phyloP scores from a whole-genome alignment of 2,113 vertebrate genomes.

The Zootoca vivipara region DNA sequence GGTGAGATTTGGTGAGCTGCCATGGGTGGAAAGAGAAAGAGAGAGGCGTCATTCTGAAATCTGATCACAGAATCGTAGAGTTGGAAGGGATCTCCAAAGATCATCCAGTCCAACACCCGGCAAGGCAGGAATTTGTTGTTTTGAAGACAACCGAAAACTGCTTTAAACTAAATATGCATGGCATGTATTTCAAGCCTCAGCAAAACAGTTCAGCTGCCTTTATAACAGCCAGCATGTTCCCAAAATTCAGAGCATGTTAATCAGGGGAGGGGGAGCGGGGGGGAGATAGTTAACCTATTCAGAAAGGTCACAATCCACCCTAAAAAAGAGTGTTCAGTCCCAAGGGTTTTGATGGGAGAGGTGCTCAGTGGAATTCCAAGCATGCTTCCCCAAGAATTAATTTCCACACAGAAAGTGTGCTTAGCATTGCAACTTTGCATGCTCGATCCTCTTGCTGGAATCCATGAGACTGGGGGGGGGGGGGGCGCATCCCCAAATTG shows the following conservation, averaged over 20 bases:
- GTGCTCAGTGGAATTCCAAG: neutral
- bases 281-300: neutral
- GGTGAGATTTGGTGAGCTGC: slow-evolving; percentile 96
- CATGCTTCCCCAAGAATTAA: neutral
- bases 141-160: neutral
- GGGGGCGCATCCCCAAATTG: neutral
- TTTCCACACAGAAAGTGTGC: neutral
- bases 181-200: fast-evolving
- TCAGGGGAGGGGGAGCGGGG: neutral
- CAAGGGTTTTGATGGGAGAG: neutral
- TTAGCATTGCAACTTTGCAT: neutral
- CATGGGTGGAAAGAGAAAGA: slow-evolving; percentile 23
- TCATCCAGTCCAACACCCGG: no score
- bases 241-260: neutral
- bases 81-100: no score
- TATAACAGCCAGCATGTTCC: neutral
- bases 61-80: neutral
- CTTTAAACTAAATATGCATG: fast-evolving
- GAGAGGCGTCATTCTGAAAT: slow-evolving; percentile 4
- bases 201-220: neutral
- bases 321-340: neutral
- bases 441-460: no score
- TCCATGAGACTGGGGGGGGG: neutral
- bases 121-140: neutral
- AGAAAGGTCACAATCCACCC: neutral